Evolutionary conservation across 1,140 invertebrate genomes (phyloP), one percentile per base, ranked within the genome.

Genomic region (Camponotus pennsylvanicus): DNA sequence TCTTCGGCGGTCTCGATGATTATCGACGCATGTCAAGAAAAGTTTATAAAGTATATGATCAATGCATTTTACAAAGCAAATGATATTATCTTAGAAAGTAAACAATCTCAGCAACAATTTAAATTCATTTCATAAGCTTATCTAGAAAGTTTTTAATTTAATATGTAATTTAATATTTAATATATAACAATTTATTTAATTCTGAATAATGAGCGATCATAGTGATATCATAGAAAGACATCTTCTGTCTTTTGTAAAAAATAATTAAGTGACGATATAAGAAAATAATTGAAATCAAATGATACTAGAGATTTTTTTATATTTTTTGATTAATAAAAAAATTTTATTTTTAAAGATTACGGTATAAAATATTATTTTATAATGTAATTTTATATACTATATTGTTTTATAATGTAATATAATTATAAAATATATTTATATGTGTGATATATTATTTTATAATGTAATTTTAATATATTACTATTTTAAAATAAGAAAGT

Each of bases 1-100:
- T 69, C 85, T 88, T 75, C 49, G 34, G 34, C 34, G 34, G 64
- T 59, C 61, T 5, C 18, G 15, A 9, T 55, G 45, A 78, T 82
- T 67, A 37, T 45, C 37, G 55, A 52, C 4, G n/a, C 4, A 67
- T 37, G 49, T 76, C 55, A 15, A 76, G 45, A 75, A 83, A 40
- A 71, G 15, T 45, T 40, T 59, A 63, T 45, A 18, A 7, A 45
- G 1, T 52, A 64, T 34, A 45, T n/a, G 6, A n/a, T 32, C 45
- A 18, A 32, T 61, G 21, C 0, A 37, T 9, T 61, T 45, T 45
- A 13, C 15, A 32, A 59, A 61, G 8, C 13, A 59, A 18, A 27
- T 5, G 0, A 2, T 15, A 13, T 3, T 6, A 42, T 34, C 4
- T 63, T 7, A 15, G 9, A 5, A 40, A 37, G 7, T 15, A 61